These are phyloP conservation scores for Oplegnathus fasciatus DNA, from an alignment of 2,113 vertebrate species.

Conservation along the genomic window DNA sequence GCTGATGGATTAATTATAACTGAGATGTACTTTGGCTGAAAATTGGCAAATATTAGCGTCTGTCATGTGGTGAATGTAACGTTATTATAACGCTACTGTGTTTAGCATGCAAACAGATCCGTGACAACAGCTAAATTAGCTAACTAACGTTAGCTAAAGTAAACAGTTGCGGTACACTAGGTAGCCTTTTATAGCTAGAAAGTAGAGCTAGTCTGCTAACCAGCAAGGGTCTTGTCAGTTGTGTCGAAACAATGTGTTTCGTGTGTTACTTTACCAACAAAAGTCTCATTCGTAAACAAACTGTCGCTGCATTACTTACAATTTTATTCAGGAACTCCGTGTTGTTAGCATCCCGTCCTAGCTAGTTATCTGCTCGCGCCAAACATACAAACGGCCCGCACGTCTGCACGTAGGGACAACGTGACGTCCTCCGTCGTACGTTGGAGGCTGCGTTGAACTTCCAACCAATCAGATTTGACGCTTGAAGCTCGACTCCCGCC, in stretches of 20 bases:
- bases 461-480: slow-evolving; percentile 51
- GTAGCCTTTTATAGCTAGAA: accelerated
- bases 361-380: slow-evolving; percentile 40
- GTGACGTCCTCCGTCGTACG: not conserved
- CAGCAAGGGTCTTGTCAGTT: accelerated
- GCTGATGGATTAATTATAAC: too few species aligned
- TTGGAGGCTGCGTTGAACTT: not conserved
- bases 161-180: not conserved
- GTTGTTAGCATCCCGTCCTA: not conserved
- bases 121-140: not conserved
- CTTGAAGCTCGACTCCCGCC: not conserved
- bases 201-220: not conserved
- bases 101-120: not conserved
- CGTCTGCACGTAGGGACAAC: not conserved
- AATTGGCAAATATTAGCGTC: not conserved
- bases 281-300: too few species aligned
- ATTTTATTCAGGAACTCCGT: not conserved
- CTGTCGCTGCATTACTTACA: not conserved
- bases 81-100: not conserved
- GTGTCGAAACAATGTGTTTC: not conserved
- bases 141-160: not conserved
- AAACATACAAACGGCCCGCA: slow-evolving; percentile 30
- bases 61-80: not conserved
- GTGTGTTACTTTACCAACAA: not conserved
- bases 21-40: too few species aligned